Evolutionary conservation across 2,113 vertebrate species (phyloP).

Genomic region (Ardeotis arabs): DNA sequence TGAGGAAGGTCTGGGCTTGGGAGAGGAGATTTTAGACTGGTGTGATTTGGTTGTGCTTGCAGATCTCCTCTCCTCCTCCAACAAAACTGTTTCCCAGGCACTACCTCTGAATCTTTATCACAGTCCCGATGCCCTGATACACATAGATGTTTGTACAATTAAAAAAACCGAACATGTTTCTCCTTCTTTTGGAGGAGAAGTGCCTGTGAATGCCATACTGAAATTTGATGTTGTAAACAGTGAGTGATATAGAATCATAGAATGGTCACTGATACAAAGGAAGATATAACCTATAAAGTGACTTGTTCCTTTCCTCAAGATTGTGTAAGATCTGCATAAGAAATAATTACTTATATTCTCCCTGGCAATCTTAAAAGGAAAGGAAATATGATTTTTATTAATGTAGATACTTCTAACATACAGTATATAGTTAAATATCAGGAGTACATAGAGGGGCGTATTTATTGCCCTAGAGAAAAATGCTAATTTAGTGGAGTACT

Average conservation of each 20-base stretch:
- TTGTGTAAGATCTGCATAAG: not conserved
- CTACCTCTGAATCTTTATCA: not conserved
- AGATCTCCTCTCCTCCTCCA: not conserved
- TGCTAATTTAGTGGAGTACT: not conserved
- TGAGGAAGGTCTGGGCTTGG: not conserved
- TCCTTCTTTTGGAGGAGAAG: not conserved
- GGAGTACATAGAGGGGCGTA: not conserved
- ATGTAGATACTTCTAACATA: not conserved
- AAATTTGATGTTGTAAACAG: not conserved
- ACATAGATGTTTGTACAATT: not conserved
- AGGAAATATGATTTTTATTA: not conserved
- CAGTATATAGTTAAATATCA: not conserved
- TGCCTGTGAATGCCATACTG: not conserved
- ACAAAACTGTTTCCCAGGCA: not conserved
- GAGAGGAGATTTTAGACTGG: not conserved
- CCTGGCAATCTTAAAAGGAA: not conserved
- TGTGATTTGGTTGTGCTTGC: not conserved
- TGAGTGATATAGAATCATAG: not conserved
- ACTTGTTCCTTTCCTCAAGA: not conserved
- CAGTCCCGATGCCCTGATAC: not conserved
- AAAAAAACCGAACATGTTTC: not conserved
- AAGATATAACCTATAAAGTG: not conserved
- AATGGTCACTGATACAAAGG: not conserved
- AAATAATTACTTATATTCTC: not conserved
- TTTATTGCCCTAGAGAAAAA: not conserved